Evolutionary conservation across 2,888 invertebrate species (phyloP).

Genomic region (Ectemnius cavifrons): DNA sequence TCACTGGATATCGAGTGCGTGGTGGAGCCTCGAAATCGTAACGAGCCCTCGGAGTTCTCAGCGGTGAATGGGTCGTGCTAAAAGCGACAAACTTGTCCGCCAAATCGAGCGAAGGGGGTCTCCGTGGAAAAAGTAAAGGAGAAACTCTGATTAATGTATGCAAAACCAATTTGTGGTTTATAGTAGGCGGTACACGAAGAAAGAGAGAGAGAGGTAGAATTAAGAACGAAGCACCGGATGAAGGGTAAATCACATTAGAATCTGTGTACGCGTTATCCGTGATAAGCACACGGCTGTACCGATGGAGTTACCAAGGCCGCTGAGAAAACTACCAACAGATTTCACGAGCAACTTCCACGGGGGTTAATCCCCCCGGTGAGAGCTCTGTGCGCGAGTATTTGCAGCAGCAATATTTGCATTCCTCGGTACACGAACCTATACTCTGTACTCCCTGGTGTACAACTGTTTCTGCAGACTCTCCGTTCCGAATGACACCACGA

Average conservation of each 20-base stretch:
- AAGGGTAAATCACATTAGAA: slow-evolving; percentile 1
- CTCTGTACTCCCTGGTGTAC: not conserved
- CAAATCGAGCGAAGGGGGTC: not conserved
- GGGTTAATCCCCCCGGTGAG: slow-evolving; percentile 3
- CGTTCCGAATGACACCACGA: no score
- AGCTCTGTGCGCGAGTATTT: not conserved
- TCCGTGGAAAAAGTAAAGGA: not conserved
- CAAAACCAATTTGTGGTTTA: slow-evolving; percentile 6
- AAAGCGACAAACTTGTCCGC: not conserved
- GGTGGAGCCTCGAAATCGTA: not conserved
- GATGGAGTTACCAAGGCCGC: slow-evolving; percentile 4
- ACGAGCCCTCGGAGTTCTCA: not conserved
- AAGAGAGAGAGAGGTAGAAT: not conserved
- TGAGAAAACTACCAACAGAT: not conserved
- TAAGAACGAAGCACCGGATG: not conserved
- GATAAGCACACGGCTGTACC: not conserved
- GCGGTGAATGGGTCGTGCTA: not conserved
- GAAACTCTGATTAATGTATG: slow-evolving; percentile 13
- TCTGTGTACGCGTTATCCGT: not conserved
- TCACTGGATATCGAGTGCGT: not conserved
- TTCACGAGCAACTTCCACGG: not conserved
- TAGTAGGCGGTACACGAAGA: not conserved
- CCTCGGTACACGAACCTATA: not conserved
- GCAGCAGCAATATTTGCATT: slow-evolving; percentile 5
- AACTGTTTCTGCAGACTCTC: not conserved